Evolutionary conservation across 2,888 invertebrate species (phyloP).

Genomic region (Blastobasis lacticolella): DNA sequence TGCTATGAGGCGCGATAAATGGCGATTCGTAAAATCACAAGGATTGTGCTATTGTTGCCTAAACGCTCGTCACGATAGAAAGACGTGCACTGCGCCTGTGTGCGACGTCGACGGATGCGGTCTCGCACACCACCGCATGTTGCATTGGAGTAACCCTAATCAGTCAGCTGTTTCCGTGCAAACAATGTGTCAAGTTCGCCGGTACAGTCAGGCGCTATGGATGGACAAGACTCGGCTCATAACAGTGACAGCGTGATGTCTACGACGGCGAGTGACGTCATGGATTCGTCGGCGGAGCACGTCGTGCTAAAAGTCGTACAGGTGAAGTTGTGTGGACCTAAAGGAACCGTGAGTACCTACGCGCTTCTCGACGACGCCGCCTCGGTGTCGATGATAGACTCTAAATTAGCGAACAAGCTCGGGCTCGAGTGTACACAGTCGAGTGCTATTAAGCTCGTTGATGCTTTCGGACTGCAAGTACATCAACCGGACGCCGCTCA

Average conservation of each 20-base stretch:
- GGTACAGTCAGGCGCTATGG: neutral
- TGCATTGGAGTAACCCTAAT: slow-evolving; percentile 8
- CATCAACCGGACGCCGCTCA: slow-evolving; percentile 10
- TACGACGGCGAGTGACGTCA: neutral
- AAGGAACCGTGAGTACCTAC: slow-evolving; percentile 6
- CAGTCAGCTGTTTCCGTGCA: neutral
- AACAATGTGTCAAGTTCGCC: neutral
- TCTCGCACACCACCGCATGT: slow-evolving; percentile 9
- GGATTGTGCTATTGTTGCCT: slow-evolving; percentile 7
- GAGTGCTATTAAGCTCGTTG: slow-evolving; percentile 2
- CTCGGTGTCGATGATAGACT: slow-evolving; percentile 11
- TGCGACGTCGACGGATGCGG: slow-evolving; percentile 12
- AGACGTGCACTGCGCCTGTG: slow-evolving; percentile 3
- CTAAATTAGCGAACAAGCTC: slow-evolving; percentile 3
- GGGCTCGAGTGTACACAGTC: neutral
- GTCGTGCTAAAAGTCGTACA: slow-evolving; percentile 10
- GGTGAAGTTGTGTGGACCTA: slow-evolving; percentile 11
- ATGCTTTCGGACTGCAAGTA: slow-evolving; percentile 4
- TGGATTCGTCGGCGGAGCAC: neutral
- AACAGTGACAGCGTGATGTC: neutral
- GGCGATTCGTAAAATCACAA: slow-evolving; percentile 9
- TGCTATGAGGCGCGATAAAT: slow-evolving; percentile 12
- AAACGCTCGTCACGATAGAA: neutral
- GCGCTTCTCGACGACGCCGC: slow-evolving; percentile 14
- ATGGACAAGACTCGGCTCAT: neutral